phyloP scores from a whole-genome alignment of 2,888 invertebrate genomes.

The Campoplex capitator region DNA sequence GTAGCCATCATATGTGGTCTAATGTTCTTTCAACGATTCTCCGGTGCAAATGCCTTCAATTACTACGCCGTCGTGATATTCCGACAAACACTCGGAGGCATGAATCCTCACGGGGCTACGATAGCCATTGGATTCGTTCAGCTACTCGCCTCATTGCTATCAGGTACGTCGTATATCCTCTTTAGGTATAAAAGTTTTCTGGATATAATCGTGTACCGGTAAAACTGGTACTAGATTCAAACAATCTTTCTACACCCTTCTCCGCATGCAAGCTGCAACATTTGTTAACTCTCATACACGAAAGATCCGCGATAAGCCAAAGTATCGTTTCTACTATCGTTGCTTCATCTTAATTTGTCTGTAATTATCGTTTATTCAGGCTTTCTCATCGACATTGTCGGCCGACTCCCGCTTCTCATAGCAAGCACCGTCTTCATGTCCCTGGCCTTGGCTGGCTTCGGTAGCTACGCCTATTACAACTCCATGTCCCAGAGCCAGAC shows the following conservation, averaged over 20 bases:
- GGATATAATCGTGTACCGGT: neutral
- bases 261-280: neutral
- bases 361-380: constrained; percentile 78
- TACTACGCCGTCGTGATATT: constrained; percentile 95
- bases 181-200: neutral
- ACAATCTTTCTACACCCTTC: neutral
- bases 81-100: constrained; percentile 92
- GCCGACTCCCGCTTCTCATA: constrained; percentile 92
- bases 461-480: constrained; percentile 93
- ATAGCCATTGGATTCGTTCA: constrained; percentile 95
- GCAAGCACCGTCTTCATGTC: constrained; percentile 94
- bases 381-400: constrained; percentile 93
- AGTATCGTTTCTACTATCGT: constrained; percentile 6
- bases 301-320: neutral
- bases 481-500: constrained; percentile 79
- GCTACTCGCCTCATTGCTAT: constrained; percentile 92
- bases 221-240: neutral
- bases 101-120: constrained; percentile 93
- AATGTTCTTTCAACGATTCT: constrained; percentile 95
- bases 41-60: constrained; percentile 93
- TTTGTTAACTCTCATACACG: neutral
- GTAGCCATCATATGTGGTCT: constrained; percentile 93
- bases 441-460: constrained; percentile 93
- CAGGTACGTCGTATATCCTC: constrained; percentile 85
- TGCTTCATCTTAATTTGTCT: constrained; percentile 38